These are phyloP conservation scores for Microplitis deprimator DNA, from an alignment of 2,888 invertebrate species.

Conservation along the genomic window DNA sequence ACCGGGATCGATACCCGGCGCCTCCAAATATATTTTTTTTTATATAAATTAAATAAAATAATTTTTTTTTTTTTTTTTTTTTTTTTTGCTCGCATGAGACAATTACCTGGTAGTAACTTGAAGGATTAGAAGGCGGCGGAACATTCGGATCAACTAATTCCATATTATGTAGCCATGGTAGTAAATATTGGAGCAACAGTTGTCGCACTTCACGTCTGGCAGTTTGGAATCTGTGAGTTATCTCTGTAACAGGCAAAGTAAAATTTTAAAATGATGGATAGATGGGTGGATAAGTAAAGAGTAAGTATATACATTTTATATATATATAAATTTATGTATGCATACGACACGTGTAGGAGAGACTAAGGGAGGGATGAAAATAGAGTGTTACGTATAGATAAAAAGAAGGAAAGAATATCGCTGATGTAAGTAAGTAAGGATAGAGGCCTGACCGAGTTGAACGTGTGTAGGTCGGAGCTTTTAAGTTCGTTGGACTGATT, in stretches of 20 bases:
- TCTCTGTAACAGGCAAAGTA: conserved; percentile 78
- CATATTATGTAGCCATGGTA: conserved; percentile 99
- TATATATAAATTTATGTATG: background rate
- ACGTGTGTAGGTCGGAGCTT: conserved; percentile 37
- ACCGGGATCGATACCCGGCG: conserved; percentile 55
- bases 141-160: conserved; percentile 97
- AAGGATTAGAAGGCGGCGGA: conserved; percentile 87
- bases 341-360: background rate
- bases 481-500: conserved; percentile 42
- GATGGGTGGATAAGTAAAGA: conserved; percentile 5
- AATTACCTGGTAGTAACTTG: conserved; percentile 86
- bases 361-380: background rate
- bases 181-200: conserved; percentile 89
- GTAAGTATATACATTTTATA: conserved; percentile 9
- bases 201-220: conserved; percentile 94
- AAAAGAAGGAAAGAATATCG: conserved; percentile 25
- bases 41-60: conserved; percentile 21
- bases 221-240: conserved; percentile 96
- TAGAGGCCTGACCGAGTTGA: conserved; percentile 25
- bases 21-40: conserved; percentile 52
- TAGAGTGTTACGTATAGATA: conserved; percentile 19
- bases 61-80: conserved; percentile 17
- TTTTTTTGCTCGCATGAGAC: conserved; percentile 2
- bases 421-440: conserved; percentile 22
- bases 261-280: conserved; percentile 19